Conservation (phyloP, 1,140 invertebrate species). For the Eumaeus atala region DNA sequence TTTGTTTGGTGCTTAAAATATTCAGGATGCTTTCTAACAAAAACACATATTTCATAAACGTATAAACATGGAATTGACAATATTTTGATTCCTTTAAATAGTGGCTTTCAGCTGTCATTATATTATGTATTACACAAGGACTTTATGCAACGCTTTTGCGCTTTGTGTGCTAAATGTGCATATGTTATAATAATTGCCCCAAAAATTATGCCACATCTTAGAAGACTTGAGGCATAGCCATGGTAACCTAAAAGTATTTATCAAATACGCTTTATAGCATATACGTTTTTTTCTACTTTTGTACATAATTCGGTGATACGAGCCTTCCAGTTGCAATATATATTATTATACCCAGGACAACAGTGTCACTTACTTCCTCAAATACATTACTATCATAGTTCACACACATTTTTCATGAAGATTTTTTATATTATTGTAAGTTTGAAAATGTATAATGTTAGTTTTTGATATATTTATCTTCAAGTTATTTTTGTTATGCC, state of each 20-base stretch:
- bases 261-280: not conserved
- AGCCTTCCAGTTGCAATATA: conserved; percentile 1
- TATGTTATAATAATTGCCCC: not conserved
- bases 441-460: not conserved
- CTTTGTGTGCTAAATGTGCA: not conserved
- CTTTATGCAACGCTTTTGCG: not conserved
- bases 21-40: no score
- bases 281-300: not conserved
- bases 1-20: no score
- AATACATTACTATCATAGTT: not conserved
- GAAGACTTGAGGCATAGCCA: not conserved
- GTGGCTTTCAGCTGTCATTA: not conserved
- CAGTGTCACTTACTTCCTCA: not conserved
- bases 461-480: no score
- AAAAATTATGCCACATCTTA: conserved; percentile 8
- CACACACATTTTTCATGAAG: not conserved
- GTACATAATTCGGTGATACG: not conserved
- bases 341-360: not conserved
- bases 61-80: no score
- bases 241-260: not conserved
- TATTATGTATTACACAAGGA: not conserved
- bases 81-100: no score
- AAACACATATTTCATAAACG: no score
- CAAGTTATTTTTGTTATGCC: not conserved
- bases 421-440: conserved; percentile 6